Conservation (phyloP, 2,113 vertebrate species). For the Macquaria australasica region DNA sequence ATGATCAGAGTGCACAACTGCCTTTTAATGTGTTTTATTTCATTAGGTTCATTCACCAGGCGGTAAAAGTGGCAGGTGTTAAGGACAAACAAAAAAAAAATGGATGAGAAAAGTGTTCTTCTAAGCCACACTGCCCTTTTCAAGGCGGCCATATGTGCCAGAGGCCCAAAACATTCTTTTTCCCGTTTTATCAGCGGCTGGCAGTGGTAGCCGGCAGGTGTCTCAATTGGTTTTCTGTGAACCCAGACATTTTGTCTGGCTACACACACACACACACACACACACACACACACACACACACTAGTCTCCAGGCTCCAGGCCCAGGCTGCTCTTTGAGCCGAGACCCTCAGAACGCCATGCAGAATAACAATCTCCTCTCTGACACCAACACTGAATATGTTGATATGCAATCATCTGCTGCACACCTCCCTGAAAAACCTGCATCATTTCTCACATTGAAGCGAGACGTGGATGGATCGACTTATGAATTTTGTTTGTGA, state of each 20-base stretch:
- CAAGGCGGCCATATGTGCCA: constrained; percentile 23
- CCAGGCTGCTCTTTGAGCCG: constrained; percentile 59
- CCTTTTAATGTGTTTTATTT: constrained; percentile 60
- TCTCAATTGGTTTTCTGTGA: constrained; percentile 71
- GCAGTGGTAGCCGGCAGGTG: constrained; percentile 68
- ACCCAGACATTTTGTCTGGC: constrained; percentile 63
- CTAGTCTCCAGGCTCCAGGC: constrained; percentile 41
- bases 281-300: constrained; percentile 18
- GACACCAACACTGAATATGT: constrained; percentile 45
- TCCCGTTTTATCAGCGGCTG: constrained; percentile 72
- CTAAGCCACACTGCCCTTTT: constrained; percentile 54
- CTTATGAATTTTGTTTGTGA: background rate
- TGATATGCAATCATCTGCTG: constrained; percentile 55
- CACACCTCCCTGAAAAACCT: constrained; percentile 24
- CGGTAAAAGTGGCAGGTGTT: constrained; percentile 34
- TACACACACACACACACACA: constrained; percentile 32
- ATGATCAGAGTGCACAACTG: constrained; percentile 50
- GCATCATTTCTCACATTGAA: constrained; percentile 14
- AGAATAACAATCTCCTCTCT: constrained; percentile 69
- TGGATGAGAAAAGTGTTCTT: constrained; percentile 33
- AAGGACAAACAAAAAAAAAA: constrained; percentile 42
- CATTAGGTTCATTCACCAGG: background rate
- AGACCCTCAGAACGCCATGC: constrained; percentile 51
- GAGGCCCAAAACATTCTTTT: constrained; percentile 51
- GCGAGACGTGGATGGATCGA: background rate